Evolutionary conservation across 2,113 vertebrate genomes (phyloP).

Genomic region (Pao palembangensis): DNA sequence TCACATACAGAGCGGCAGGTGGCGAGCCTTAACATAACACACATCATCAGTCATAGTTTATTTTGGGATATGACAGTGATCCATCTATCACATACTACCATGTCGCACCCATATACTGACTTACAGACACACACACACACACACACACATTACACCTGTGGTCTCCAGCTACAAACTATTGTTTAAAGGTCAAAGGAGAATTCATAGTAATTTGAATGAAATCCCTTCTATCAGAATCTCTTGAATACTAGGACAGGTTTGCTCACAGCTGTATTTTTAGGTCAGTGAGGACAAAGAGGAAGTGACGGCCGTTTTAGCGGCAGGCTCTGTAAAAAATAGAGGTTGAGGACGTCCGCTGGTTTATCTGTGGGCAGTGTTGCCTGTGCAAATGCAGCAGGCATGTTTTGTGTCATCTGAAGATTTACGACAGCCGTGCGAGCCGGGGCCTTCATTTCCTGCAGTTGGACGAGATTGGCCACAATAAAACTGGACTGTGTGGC

Average conservation of each 20-base stretch:
- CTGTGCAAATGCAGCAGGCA: not conserved
- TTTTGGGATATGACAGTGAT: constrained; percentile 66
- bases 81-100: constrained; percentile 33
- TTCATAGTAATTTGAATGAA: not conserved
- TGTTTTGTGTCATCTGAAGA: constrained; percentile 29
- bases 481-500: constrained; percentile 33
- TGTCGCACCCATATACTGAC: constrained; percentile 2
- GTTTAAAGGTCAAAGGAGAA: not conserved
- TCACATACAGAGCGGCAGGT: constrained; percentile 37
- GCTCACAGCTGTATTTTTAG: not conserved
- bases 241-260: too few relatives aligned
- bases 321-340: constrained; percentile 47
- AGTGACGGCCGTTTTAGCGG: constrained; percentile 31
- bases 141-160: constrained; percentile 1
- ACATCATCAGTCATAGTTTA: constrained; percentile 64
- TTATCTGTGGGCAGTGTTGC: constrained; percentile 2
- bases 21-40: constrained; percentile 55
- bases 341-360: constrained; percentile 46
- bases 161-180: not conserved
- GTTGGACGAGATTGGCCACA: constrained; percentile 8
- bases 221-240: not conserved
- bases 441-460: constrained; percentile 50
- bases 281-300: constrained; percentile 40
- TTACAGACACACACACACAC: constrained; percentile 6
- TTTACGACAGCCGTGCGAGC: constrained; percentile 39